Evolutionary conservation across 2,113 vertebrate species (phyloP).

Genomic region (Laterallus jamaicensis): DNA sequence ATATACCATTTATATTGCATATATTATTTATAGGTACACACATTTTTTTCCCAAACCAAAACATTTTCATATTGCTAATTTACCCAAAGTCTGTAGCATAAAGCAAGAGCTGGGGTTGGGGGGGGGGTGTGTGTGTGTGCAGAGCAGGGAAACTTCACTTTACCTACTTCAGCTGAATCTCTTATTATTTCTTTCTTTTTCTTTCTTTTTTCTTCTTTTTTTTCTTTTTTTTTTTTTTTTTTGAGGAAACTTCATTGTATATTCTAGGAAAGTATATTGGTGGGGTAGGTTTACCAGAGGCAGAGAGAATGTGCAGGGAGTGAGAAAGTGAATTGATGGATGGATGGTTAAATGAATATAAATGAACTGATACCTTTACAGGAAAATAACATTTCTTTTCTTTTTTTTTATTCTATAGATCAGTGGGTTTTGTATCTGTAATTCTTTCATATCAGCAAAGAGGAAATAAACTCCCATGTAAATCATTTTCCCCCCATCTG

Average conservation of each 20-base stretch:
- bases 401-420: constrained; percentile 87
- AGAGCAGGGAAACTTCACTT: constrained; percentile 33
- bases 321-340: constrained; percentile 85
- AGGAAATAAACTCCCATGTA: constrained; percentile 92
- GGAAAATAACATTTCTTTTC: constrained; percentile 86
- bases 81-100: neutral
- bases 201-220: neutral
- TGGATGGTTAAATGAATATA: constrained; percentile 90
- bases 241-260: constrained; percentile 76
- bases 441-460: constrained; percentile 87
- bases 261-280: constrained; percentile 76
- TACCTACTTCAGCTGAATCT: constrained; percentile 38
- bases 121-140: too few relatives aligned
- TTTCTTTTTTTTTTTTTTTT: constrained; percentile 2
- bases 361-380: constrained; percentile 88
- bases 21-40: neutral
- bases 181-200: constrained; percentile 48
- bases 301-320: constrained; percentile 79
- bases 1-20: neutral
- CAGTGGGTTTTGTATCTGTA: constrained; percentile 85
- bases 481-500: constrained; percentile 91
- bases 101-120: neutral
- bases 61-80: constrained; percentile 17
- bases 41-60: neutral
- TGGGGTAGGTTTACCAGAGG: constrained; percentile 76